Base-by-base conservation (phyloP, 2,797 vertebrate species). In the Luscinia luscinia region DNA sequence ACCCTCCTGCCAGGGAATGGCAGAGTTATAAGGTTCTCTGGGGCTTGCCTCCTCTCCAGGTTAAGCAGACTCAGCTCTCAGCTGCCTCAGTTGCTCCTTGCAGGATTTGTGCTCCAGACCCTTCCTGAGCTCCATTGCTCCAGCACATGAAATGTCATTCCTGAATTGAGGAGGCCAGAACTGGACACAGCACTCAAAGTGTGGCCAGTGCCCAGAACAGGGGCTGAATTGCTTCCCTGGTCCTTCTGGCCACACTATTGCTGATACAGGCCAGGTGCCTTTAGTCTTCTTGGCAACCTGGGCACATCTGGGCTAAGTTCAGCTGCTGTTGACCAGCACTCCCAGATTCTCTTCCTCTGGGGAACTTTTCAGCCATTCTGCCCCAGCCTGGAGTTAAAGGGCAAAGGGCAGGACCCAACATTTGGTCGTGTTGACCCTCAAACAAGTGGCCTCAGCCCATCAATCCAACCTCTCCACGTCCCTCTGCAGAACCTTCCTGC, bases 391-490 rank as follows among this genome's bases (percentile, higher is more conserved):
- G 48, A 74, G 9, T 9, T 41, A 30, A 24, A 48, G 8, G 8
- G 6, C 34, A 36, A 52, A n/a, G 9, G 8, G 14, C 9, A 20
- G 19, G 36, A n/a, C 5, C 6, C 9, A 16, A 7, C 8, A 9
- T 3, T 73, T 46, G 24, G 17, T 51, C 45, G 12, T 68, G 10
- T 20, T 48, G 15, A 28, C 2, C 3, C 15, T 62, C 16, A 36
- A 9, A 54, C 9, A 9, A 4, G 2, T 11, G 5, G 2, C 13
- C 27, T 43, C 32, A 20, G 19, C 7, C 15, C 22, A 34, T 16
- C 0, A 0, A 14, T 41, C 30, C 45, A 62, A 27, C 5, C 48
- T 49, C 11, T 24, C 15, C 27, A n/a, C 7, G 11, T 41, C 41
- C 18, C 20, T 68, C 55, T 68, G 32, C 30, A 43, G 22, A 41